Percentiles rank a stretch among this genome's conserved stretches.
These are phyloP conservation scores for Notarius quadriscutis DNA, from an alignment of 2,113 vertebrate species.

Conservation along the genomic window DNA sequence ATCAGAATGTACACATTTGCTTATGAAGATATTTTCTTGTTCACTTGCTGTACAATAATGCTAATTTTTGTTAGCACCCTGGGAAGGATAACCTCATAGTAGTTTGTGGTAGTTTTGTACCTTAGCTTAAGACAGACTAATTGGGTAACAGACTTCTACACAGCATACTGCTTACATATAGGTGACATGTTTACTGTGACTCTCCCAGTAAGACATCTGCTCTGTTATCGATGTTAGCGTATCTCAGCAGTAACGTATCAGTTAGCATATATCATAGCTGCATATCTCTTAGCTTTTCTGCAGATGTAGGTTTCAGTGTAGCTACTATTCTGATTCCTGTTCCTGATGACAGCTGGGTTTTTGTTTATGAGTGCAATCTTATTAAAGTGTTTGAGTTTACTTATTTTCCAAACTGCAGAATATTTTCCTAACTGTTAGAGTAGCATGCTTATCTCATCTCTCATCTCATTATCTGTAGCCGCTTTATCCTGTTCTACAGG, in stretches of 20 bases:
- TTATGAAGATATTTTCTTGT: background rate
- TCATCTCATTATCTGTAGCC: no score
- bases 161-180: background rate
- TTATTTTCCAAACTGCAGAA: no score
- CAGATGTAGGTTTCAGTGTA: background rate
- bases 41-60: background rate
- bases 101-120: background rate
- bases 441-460: background rate
- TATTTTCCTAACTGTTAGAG: background rate
- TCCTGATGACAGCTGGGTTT: background rate
- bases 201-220: background rate
- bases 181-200: background rate
- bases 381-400: background rate
- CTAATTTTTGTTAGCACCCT: background rate
- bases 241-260: background rate
- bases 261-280: background rate
- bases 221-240: background rate
- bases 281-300: background rate
- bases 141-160: background rate
- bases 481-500: no score
- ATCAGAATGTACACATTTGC: background rate
- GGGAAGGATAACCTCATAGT: no score
- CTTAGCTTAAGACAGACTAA: background rate
- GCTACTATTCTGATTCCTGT: background rate
- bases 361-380: background rate